These are phyloP conservation scores for Cyclopterus lumpus DNA, from an alignment of 2,797 vertebrate species.

Conservation along the genomic window DNA sequence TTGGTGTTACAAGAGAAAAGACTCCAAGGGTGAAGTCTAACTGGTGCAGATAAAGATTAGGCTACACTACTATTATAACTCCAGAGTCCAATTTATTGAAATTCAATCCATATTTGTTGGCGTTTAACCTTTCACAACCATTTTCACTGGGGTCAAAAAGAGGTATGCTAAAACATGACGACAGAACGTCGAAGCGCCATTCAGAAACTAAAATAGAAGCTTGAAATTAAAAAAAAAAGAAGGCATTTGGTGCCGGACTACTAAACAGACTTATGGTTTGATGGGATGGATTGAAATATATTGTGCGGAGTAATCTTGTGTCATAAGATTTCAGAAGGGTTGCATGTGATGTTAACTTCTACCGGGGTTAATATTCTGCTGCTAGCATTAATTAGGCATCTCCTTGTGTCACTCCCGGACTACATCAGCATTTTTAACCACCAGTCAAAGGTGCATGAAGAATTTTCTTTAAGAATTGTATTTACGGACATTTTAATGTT, in stretches of 20 bases:
- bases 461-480: conserved; percentile 22
- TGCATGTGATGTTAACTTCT: conserved; percentile 34
- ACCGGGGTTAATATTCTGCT: conserved; percentile 2
- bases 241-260: neutral
- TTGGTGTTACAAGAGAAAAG: neutral
- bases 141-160: neutral
- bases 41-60: neutral
- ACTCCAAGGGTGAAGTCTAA: neutral
- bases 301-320: conserved; percentile 8
- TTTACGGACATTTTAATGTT: conserved; percentile 46
- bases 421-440: conserved; percentile 24
- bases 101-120: neutral
- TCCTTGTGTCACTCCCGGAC: conserved; percentile 11
- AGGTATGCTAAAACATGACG: too few relatives aligned
- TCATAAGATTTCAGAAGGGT: neutral
- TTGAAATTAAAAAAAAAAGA: neutral
- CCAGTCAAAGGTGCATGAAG: conserved; percentile 71
- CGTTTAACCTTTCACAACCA: neutral
- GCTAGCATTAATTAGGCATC: conserved; percentile 13
- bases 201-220: neutral
- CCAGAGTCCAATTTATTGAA: neutral
- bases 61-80: neutral
- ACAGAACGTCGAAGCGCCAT: neutral
- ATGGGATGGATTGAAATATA: neutral
- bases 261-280: conserved; percentile 2